phyloP scores from a whole-genome alignment of 1,140 invertebrate genomes.

The Tyrophagus putrescentiae region DNA sequence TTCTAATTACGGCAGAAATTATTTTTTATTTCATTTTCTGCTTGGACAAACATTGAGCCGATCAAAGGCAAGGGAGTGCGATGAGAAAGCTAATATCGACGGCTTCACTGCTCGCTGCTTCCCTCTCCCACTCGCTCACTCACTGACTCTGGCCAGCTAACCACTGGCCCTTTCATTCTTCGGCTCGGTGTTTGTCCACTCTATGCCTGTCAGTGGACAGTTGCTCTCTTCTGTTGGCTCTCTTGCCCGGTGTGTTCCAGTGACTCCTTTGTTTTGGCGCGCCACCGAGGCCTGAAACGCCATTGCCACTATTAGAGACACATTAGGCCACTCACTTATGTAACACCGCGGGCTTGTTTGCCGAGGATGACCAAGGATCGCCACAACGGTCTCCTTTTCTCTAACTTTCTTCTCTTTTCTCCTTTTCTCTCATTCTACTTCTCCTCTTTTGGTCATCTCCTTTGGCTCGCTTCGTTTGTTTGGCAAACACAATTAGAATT shows the following conservation, averaged over 20 bases:
- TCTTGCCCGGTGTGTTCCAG: not conserved
- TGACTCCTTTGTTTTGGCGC: conserved; percentile 10
- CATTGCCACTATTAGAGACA: not conserved
- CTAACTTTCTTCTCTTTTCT: not conserved
- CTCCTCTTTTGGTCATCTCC: not conserved
- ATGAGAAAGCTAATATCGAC: not conserved
- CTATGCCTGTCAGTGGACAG: conserved; percentile 5
- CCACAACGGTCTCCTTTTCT: not conserved
- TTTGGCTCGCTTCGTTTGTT: not conserved
- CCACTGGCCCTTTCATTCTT: not conserved
- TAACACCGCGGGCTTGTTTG: conserved; percentile 11
- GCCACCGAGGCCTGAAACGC: not conserved
- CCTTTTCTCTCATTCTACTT: not conserved
- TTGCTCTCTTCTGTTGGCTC: not conserved
- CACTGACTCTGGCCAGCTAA: not conserved
- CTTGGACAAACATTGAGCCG: conserved; percentile 10
- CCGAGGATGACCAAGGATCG: no score
- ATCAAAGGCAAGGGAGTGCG: not conserved
- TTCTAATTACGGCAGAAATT: no score
- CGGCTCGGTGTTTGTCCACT: not conserved
- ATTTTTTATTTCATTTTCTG: conserved; percentile 16
- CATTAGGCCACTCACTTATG: not conserved
- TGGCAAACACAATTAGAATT: conserved; percentile 17
- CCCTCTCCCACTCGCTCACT: conserved; percentile 1
- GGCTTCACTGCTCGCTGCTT: no score